Conservation (phyloP, 1,140 invertebrate species). For the Trissolcus basalis region DNA sequence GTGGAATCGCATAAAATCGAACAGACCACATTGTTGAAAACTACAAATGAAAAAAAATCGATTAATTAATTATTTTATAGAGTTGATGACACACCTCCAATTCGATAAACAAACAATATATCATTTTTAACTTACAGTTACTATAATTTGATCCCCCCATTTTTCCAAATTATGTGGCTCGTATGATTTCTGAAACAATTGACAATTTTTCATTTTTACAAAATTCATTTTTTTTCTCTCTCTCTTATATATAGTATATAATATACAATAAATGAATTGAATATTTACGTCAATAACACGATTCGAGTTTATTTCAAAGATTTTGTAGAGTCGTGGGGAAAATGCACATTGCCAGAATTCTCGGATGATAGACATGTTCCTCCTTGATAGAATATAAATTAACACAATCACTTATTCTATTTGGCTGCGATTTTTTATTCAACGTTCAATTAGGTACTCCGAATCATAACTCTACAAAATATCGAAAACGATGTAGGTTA, state of each 20-base stretch:
- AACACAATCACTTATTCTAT: background rate
- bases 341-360: slow-evolving; percentile 78
- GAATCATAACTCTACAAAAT: too few relatives aligned
- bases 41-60: slow-evolving; percentile 72
- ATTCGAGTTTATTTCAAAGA: slow-evolving; percentile 78
- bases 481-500: too few relatives aligned
- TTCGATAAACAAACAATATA: slow-evolving; percentile 9
- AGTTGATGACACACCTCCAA: too few relatives aligned
- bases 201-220: too few relatives aligned
- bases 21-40: slow-evolving; percentile 82
- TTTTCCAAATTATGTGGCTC: slow-evolving; percentile 81
- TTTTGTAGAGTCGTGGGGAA: slow-evolving; percentile 81
- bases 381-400: background rate
- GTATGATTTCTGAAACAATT: slow-evolving; percentile 78
- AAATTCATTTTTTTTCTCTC: background rate
- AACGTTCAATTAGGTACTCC: too few relatives aligned
- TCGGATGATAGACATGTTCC: slow-evolving; percentile 66
- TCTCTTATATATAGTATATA: background rate
- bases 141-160: slow-evolving; percentile 84
- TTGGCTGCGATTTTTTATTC: background rate
- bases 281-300: slow-evolving; percentile 63
- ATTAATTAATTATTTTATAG: too few relatives aligned
- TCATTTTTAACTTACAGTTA: slow-evolving; percentile 76
- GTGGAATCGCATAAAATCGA: slow-evolving; percentile 84
- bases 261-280: background rate